phyloP scores from a whole-genome alignment of 2,888 invertebrate species.

The Cosmorhoe ocellata region DNA sequence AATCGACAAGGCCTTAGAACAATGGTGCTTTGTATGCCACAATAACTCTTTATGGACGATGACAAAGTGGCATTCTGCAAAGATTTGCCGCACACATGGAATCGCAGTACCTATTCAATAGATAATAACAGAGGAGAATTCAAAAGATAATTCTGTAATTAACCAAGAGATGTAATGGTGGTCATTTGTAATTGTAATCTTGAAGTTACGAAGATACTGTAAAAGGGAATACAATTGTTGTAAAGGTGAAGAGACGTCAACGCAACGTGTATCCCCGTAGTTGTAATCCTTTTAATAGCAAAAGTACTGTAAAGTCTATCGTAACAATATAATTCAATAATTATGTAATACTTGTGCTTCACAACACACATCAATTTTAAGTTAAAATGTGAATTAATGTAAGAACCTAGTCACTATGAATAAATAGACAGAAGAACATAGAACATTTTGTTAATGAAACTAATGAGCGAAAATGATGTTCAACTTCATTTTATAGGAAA shows the following conservation, averaged over 20 bases:
- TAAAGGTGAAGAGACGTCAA: background rate
- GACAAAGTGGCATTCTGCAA: slow-evolving; percentile 70
- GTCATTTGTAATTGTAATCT: slow-evolving; percentile 1
- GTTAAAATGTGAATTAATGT: no score
- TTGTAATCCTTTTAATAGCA: no score
- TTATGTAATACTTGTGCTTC: no score
- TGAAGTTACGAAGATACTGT: background rate
- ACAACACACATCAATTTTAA: no score
- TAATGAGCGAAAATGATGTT: no score
- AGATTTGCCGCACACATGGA: slow-evolving; percentile 66
- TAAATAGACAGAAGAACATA: no score
- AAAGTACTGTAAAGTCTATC: no score
- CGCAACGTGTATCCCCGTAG: no score
- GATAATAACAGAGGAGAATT: slow-evolving; percentile 20
- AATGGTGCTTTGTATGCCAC: slow-evolving; percentile 65
- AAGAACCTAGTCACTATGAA: no score
- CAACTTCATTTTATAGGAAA: no score
- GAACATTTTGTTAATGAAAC: no score
- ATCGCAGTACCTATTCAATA: slow-evolving; percentile 24
- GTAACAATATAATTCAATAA: no score
- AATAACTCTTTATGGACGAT: slow-evolving; percentile 68
- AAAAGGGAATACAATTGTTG: background rate
- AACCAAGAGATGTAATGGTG: slow-evolving; percentile 2
- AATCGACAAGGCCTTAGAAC: slow-evolving; percentile 67
- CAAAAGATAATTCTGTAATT: slow-evolving; percentile 20